Base-by-base conservation (phyloP, 1,140 invertebrate genomes). In the Leguminivora glycinivorella region DNA sequence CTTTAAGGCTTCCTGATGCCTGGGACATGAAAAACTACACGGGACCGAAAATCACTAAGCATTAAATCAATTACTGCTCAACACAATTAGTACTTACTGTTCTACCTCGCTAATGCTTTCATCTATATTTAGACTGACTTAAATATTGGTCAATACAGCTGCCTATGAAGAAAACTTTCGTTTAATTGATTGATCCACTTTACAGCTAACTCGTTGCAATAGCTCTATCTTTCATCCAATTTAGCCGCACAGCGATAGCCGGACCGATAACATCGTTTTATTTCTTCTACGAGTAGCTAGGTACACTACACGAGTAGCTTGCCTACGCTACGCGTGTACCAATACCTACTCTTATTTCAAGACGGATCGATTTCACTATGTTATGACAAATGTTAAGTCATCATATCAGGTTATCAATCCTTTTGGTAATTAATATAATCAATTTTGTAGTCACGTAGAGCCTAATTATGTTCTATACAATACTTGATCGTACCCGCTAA, bases 11-110 rank as follows among this genome's bases (percentile, higher is more conserved):
- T 9, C 88, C 88, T 1, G 88, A 91, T 63, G 72, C 79, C 0
- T 92, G 90, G 90, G 86, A 92, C 7, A 38, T 78, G 22, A 86
- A 82, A 38, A 75, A 83, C 17, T 90, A 88, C 67, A 12, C 77
- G 3, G 63, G 66, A 29, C 19, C 47, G 19, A 17, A 47, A 47
- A 47, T 17, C 14, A 9, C 19, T 9, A 52, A 52, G 19, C 47
- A 52, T 52, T 52, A 52, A 52, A 22, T n/a, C 1, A n/a, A 5
- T 9, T 43, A 4, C 22, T 9, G 6, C 7, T 52, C 22, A 9
- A 9, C 19, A 52, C 17, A 52, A 6, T 22, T 7, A 19, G 47
- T 52, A 52, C 7, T 7, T 70, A 60, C 17, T 12, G 19, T 52
- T 22, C n/a, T 47, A 47, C 7, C 19, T 52, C 43, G 43, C 0